phyloP scores from a whole-genome alignment of 2,113 vertebrate genomes.

The Gopherus evgoodei region DNA sequence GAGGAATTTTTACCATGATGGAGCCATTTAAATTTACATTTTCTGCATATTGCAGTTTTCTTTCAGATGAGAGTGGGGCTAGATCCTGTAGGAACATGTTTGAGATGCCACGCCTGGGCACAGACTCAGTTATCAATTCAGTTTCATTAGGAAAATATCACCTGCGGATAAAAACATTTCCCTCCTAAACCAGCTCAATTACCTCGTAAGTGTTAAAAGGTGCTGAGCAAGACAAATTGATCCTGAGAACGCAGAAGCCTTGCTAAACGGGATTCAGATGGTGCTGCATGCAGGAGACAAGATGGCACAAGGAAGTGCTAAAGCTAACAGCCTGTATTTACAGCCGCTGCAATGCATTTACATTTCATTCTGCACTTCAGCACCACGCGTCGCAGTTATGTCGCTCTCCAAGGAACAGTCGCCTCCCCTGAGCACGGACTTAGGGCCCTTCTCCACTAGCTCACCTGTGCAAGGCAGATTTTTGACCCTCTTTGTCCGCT shows the following conservation, averaged over 20 bases:
- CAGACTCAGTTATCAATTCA: slow-evolving; percentile 46
- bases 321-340: slow-evolving; percentile 68
- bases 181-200: slow-evolving; percentile 59
- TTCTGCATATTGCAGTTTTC: slow-evolving; percentile 44
- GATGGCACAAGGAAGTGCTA: slow-evolving; percentile 62
- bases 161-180: slow-evolving; percentile 60
- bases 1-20: background rate
- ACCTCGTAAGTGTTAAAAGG: slow-evolving; percentile 59
- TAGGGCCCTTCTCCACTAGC: background rate
- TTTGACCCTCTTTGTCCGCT: background rate
- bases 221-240: slow-evolving; percentile 71
- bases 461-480: background rate
- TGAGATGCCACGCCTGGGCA: slow-evolving; percentile 36
- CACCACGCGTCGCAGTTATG: background rate
- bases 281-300: slow-evolving; percentile 11
- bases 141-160: slow-evolving; percentile 61
- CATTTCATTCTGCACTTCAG: slow-evolving; percentile 67
- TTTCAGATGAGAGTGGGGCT: slow-evolving; percentile 34
- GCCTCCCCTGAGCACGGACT: slow-evolving; percentile 22
- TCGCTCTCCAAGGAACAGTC: background rate
- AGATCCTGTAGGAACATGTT: slow-evolving; percentile 20
- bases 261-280: slow-evolving; percentile 58
- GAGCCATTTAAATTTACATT: slow-evolving; percentile 14
- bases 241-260: slow-evolving; percentile 56
- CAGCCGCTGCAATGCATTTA: slow-evolving; percentile 60